Conservation (phyloP, 2,888 invertebrate species). For the Apodemia mormo region DNA sequence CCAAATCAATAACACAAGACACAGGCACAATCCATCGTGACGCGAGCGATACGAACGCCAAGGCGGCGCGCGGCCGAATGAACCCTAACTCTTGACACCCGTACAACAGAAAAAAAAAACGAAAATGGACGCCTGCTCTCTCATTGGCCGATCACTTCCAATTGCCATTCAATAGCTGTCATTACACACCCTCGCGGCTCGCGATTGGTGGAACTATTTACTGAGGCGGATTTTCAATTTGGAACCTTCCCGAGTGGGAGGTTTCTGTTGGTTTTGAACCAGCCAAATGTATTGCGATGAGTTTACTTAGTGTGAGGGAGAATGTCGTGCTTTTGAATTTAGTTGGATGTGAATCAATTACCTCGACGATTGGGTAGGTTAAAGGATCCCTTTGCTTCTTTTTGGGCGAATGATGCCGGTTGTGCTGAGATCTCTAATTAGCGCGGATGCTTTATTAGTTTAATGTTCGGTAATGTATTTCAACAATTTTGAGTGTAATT, state of each 20-base stretch:
- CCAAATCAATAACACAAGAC: conserved; percentile 74
- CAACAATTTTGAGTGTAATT: conserved; percentile 53
- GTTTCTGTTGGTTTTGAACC: conserved; percentile 68
- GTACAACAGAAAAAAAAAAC: conserved; percentile 61
- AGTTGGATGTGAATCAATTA: conserved; percentile 73
- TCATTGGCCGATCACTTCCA: conserved; percentile 56
- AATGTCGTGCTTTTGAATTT: conserved; percentile 59
- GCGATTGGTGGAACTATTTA: conserved; percentile 56
- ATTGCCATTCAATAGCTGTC: conserved; percentile 61
- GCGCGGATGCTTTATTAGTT: conserved; percentile 81
- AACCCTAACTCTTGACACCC: conserved; percentile 55
- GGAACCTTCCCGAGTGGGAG: conserved; percentile 73
- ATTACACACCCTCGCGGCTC: conserved; percentile 53
- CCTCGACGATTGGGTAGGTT: conserved; percentile 64
- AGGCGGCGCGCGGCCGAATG: conserved; percentile 79
- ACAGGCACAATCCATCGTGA: conserved; percentile 77
- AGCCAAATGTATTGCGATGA: conserved; percentile 60
- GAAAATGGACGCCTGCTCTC: conserved; percentile 63
- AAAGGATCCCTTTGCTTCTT: conserved; percentile 53
- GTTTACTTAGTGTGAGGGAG: conserved; percentile 50
- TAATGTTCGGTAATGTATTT: conserved; percentile 68
- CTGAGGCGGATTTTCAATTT: conserved; percentile 69
- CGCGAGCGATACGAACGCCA: conserved; percentile 75
- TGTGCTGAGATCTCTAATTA: conserved; percentile 68
- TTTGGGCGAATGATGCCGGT: conserved; percentile 53